phyloP scores from a whole-genome alignment of 2,113 vertebrate genomes.

The Probosciger aterrimus region DNA sequence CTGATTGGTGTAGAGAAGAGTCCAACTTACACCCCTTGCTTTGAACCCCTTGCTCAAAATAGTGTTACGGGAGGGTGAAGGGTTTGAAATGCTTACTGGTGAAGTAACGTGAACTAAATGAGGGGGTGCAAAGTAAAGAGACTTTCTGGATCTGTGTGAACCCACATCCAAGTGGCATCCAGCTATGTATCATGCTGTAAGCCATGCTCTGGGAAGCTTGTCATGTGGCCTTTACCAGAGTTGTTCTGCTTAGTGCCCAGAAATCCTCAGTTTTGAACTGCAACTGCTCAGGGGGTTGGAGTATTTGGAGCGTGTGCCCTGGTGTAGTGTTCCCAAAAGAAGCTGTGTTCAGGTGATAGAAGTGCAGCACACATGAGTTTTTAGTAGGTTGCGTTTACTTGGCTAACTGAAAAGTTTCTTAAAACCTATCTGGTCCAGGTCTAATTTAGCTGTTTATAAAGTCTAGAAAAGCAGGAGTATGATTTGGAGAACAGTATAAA shows the following conservation, averaged over 20 bases:
- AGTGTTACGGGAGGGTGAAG: background rate
- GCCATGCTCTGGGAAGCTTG: background rate
- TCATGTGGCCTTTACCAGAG: background rate
- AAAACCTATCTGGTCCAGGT: background rate
- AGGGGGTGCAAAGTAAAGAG: background rate
- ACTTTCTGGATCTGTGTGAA: background rate
- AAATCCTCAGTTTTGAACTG: background rate
- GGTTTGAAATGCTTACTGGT: background rate
- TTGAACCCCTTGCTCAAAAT: background rate
- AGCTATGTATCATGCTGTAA: background rate
- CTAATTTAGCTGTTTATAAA: background rate
- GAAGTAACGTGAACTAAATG: background rate
- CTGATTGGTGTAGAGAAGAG: accelerated
- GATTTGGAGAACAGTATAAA: background rate
- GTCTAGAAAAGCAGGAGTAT: background rate
- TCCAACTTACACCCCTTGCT: background rate
- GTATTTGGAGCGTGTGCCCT: background rate
- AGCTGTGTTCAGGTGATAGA: background rate
- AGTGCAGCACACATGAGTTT: accelerated
- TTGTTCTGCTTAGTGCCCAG: background rate
- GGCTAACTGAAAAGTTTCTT: background rate
- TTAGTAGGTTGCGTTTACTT: accelerated
- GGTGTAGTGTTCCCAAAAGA: background rate
- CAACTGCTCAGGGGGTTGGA: background rate
- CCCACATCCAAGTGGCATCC: background rate